phyloP scores from a whole-genome alignment of 2,113 vertebrate genomes.

The Pedionomus torquatus region DNA sequence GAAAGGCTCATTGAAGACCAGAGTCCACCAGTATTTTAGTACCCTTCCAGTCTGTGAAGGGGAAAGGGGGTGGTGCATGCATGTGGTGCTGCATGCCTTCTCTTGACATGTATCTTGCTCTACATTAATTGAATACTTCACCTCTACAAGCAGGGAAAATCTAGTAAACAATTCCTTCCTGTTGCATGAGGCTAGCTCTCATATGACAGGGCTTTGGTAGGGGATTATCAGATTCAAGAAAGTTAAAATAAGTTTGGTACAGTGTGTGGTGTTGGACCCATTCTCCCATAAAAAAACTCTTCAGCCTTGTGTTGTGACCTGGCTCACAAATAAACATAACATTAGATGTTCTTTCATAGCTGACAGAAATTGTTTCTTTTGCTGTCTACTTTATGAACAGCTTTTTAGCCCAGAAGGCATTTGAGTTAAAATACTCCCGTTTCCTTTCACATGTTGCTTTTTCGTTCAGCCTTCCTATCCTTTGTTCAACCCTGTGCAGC shows the following conservation, averaged over 20 bases:
- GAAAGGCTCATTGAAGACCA: neutral
- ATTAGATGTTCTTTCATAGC: neutral
- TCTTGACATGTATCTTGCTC: neutral
- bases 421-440: neutral
- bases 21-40: neutral
- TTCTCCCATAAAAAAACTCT: neutral
- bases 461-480: neutral
- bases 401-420: neutral
- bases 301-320: neutral
- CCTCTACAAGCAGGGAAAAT: neutral
- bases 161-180: neutral
- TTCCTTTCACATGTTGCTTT: neutral
- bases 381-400: neutral
- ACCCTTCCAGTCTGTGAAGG: neutral
- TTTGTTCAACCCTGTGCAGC: neutral
- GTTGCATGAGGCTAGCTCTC: neutral
- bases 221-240: neutral
- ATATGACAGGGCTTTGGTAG: neutral
- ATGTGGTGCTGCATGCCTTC: rapidly evolving
- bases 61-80: rapidly evolving
- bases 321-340: neutral
- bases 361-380: neutral
- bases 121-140: neutral
- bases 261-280: neutral
- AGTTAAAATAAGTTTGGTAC: neutral